phyloP scores from a whole-genome alignment of 2,888 invertebrate genomes.

The Penaeus monodon region DNA sequence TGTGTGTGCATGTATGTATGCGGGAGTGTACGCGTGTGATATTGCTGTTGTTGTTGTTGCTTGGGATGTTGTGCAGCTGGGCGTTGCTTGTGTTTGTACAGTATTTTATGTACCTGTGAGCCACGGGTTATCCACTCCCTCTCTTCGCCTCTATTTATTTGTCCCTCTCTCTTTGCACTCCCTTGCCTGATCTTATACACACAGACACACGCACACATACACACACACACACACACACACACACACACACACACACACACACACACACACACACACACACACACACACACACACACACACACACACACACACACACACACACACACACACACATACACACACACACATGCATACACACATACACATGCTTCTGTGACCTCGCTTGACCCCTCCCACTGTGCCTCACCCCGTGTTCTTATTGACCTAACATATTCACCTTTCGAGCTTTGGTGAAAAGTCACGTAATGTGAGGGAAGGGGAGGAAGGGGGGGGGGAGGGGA shows the following conservation, averaged over 20 bases:
- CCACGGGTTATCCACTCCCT: neutral
- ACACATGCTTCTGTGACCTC: no score
- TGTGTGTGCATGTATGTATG: conserved; percentile 2
- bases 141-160: neutral
- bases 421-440: no score
- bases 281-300: no score
- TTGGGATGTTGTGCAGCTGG: neutral
- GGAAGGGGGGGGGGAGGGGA: no score
- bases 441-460: no score
- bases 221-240: neutral
- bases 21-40: neutral
- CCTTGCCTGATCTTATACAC: neutral
- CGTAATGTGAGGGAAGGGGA: no score
- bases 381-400: no score
- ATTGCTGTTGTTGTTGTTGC: no score
- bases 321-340: no score
- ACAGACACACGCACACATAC: neutral
- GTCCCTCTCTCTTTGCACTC: neutral
- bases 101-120: neutral
- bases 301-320: no score
- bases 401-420: no score
- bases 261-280: neutral
- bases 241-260: neutral
- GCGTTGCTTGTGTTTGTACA: neutral
- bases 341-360: neutral